Conservation (phyloP, 1,140 invertebrate genomes). For the Lasioglossum baleicum region DNA sequence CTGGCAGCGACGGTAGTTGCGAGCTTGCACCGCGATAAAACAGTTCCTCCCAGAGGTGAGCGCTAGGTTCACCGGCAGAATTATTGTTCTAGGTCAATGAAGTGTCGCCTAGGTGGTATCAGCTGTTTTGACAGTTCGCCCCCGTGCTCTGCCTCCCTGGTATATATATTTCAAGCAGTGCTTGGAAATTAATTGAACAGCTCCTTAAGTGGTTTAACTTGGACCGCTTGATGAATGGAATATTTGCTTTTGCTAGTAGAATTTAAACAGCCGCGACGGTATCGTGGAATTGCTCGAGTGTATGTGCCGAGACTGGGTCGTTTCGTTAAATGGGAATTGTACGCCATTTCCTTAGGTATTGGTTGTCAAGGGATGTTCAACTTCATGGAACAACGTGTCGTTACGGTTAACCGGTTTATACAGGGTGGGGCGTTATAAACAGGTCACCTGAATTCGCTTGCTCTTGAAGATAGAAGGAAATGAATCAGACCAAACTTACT, state of each 20-base stretch:
- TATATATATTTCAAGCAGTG: background rate
- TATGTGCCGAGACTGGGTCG: background rate
- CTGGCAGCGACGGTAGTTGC: background rate
- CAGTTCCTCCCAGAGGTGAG: background rate
- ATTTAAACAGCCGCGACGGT: background rate
- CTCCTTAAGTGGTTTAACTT: background rate
- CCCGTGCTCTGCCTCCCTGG: background rate
- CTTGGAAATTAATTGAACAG: background rate
- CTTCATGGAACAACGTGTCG: background rate
- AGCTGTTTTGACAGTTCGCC: background rate
- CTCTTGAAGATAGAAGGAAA: background rate
- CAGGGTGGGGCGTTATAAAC: no score
- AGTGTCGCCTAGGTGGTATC: background rate
- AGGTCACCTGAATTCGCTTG: background rate
- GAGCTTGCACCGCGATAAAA: conserved; percentile 9
- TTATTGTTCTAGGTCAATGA: conserved; percentile 16
- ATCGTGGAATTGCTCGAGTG: background rate
- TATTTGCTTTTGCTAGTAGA: background rate
- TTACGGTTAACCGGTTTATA: background rate
- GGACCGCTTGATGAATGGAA: background rate
- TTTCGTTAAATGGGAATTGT: background rate
- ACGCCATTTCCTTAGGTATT: background rate
- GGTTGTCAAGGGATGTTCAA: background rate
- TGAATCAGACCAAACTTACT: no score
- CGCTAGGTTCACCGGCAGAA: background rate